Base-by-base conservation (phyloP, 1,140 invertebrate species). In the Drosophila ogumai region DNA sequence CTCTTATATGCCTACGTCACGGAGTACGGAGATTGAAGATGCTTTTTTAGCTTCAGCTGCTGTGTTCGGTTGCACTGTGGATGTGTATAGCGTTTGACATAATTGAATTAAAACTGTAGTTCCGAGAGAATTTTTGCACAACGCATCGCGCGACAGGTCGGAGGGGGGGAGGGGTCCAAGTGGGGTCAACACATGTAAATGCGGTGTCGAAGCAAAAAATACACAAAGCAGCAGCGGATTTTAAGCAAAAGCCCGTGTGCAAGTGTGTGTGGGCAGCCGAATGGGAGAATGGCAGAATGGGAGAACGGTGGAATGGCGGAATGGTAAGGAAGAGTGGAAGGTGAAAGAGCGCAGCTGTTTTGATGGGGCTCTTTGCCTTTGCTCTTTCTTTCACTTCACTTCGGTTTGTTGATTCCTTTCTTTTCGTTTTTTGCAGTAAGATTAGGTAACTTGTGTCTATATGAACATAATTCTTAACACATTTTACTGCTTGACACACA, bases 401-500 rank as follows among this genome's bases (percentile, higher is more conserved):
- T 69, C 46, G 65, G 46, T 69, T 69, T 55, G 63, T 68, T 68
- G 57, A 75, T 81, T 77, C 41, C 49, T 65, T 69, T 63, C 64
- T 55, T 71, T 76, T 65, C 44, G 17, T 46, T 61, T 81, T 82
- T 78, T 79, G 77, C 86, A 90, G 74, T 59, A 77, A 65, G 81
- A 77, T 90, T 90, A 85, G 86, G 75, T 90, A 90, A 90, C 81
- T 79, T 81, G 75, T 80, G 82, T 87, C 73, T 90, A 90, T 84
- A 88, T 85, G 69, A 90, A 79, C 73, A 88, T 90, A 88, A 90
- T 88, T 78, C 80, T 87, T 90, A 90, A 78, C 80, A 88, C 84
- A 88, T 88, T 87, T 81, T 76, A 84, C 64, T 77, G 56, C 43
- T 55, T 44, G 38, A 69, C 58, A 67, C 64, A 69, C 59, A 80